Percentiles rank a stretch among this genome's conserved stretches.
Evolutionary conservation across 1,140 invertebrate genomes (phyloP).

Genomic region (Zaprionus capensis): DNA sequence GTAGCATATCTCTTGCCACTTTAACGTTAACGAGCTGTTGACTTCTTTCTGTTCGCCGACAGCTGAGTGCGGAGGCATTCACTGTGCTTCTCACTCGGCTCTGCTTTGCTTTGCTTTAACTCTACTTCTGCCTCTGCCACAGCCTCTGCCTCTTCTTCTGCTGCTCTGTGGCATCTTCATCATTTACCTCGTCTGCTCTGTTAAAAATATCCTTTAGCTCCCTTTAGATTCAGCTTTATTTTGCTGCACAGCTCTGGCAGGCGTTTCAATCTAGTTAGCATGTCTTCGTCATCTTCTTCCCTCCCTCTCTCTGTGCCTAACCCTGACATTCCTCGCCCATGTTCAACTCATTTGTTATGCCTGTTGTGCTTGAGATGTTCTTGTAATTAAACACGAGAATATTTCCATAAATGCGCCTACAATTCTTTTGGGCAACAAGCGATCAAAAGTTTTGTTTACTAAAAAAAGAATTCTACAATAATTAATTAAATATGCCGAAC

Average conservation of each 20-base stretch:
- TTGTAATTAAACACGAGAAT: constrained; percentile 72
- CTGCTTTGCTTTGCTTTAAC: background rate
- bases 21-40: constrained; percentile 83
- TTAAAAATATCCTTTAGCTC: constrained; percentile 35
- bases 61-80: constrained; percentile 62
- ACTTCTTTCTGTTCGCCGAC: constrained; percentile 76
- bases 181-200: constrained; percentile 33
- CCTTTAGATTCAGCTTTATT: constrained; percentile 13
- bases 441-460: constrained; percentile 28
- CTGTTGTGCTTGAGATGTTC: constrained; percentile 57
- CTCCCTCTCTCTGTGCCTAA: constrained; percentile 1
- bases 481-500: constrained; percentile 78
- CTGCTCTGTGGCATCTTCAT: constrained; percentile 37
- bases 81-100: background rate
- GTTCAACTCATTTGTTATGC: constrained; percentile 59
- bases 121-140: too few relatives aligned
- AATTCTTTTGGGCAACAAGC: constrained; percentile 17
- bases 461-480: constrained; percentile 48
- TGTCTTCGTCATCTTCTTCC: constrained; percentile 2
- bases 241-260: constrained; percentile 10
- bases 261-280: constrained; percentile 59
- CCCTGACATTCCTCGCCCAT: constrained; percentile 1
- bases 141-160: constrained; percentile 4
- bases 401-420: constrained; percentile 71
- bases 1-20: constrained; percentile 78